Evolutionary conservation across 1,140 invertebrate genomes (phyloP), one percentile per base, ranked within the genome.

Genomic region (Drosophila sp.): DNA sequence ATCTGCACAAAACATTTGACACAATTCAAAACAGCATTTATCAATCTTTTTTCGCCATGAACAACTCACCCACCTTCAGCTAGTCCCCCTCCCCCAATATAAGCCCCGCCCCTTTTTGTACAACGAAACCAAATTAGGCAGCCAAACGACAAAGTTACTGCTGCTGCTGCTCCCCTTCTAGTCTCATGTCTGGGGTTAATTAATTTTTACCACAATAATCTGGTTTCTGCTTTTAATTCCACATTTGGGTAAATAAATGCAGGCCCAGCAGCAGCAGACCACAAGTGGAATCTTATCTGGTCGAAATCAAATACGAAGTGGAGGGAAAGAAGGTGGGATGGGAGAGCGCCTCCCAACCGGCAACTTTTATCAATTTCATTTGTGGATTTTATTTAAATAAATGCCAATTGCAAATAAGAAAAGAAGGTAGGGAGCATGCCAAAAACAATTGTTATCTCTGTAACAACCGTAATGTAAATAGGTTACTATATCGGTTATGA

Each of bases 161-260:
- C 33, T 64, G 35, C 56, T 38, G 50, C 35, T 66, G 40, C 62
- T 41, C 23, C 17, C 32, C 44, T 44, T 50, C 17, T 17, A 17
- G 60, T 87, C 72, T 83, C 84, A 79, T 83, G 83, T 65, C 64
- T 79, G 66, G 55, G 73, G 66, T 72, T 87, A 87, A 87, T 87
- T 87, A 87, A 83, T 82, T 85, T 84, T 87, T 76, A 63, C 72
- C 79, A 87, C 76, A 78, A 77, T 81, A 82, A 86, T 76, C 83
- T 79, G 72, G 74, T 72, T 50, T 17, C 68, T 77, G 74, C 67
- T 73, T 76, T 69, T 60, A 65, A 75, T 70, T 62, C 60, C 73
- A 67, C 66, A 56, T 71, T 70, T 75, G 54, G 72, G 62, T 44
- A 89, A 87, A 87, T 81, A 79, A 76, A 72, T 50, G 44, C 60